Evolutionary conservation across 2,797 vertebrate species (phyloP).

Genomic region (Chiroxiphia lanceolata): DNA sequence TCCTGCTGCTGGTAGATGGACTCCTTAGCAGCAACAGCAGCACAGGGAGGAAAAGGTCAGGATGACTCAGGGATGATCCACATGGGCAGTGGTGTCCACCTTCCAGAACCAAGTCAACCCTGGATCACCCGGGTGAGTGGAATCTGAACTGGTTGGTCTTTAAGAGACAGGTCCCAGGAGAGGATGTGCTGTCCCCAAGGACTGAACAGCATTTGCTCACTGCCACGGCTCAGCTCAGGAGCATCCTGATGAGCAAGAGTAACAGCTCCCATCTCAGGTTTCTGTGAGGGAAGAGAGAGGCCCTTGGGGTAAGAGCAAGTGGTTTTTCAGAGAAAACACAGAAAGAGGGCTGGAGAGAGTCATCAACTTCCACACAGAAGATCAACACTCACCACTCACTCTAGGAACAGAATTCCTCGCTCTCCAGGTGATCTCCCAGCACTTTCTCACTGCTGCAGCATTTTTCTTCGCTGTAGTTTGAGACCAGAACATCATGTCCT

Average conservation of each 20-base stretch:
- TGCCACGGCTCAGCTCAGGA: not conserved
- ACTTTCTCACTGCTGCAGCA: not conserved
- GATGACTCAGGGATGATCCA: not conserved
- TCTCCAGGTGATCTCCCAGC: not conserved
- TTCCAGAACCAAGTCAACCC: not conserved
- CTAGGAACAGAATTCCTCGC: not conserved
- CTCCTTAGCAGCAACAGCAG: not conserved
- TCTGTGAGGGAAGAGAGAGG: not conserved
- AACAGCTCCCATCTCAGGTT: not conserved
- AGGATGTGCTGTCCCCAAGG: not conserved
- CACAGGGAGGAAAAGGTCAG: not conserved
- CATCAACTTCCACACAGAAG: not conserved
- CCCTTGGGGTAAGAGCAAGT: not conserved
- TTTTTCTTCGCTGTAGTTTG: not conserved
- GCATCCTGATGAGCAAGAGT: not conserved
- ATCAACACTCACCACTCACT: not conserved
- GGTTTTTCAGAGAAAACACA: not conserved
- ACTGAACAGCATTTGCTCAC: rapidly evolving
- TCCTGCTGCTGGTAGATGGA: not conserved
- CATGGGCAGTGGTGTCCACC: rapidly evolving
- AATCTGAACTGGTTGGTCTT: not conserved
- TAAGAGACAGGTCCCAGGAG: no score
- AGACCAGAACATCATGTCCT: not conserved
- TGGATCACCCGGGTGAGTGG: not conserved
- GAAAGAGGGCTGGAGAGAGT: not conserved